Evolutionary conservation across 2,113 vertebrate species (phyloP).

Genomic region (Psephotus haematonotus): DNA sequence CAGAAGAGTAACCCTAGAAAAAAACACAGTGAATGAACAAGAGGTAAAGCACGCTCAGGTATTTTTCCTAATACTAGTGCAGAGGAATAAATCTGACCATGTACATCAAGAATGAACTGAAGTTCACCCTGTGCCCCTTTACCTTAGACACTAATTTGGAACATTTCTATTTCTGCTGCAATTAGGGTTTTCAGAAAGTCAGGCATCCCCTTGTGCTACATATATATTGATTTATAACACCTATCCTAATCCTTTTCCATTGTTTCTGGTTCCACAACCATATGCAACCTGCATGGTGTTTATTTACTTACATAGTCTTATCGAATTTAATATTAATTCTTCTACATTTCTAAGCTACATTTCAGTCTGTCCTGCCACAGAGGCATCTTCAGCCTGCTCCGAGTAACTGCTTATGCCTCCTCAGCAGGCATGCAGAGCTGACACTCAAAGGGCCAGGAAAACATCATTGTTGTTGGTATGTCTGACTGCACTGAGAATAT

Average conservation of each 20-base stretch:
- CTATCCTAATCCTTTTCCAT: background rate
- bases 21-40: background rate
- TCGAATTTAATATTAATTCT: background rate
- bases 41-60: background rate
- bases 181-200: background rate
- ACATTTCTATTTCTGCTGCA: background rate
- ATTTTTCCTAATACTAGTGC: background rate
- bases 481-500: background rate
- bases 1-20: background rate
- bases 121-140: background rate
- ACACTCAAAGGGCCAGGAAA: background rate
- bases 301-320: background rate
- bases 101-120: background rate
- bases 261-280: background rate
- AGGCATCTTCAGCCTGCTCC: background rate
- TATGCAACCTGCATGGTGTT: background rate
- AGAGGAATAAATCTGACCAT: background rate
- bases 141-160: background rate
- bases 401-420: background rate
- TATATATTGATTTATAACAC: background rate
- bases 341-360: background rate
- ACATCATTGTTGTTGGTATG: background rate
- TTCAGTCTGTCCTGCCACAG: background rate
- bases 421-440: accelerated
- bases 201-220: background rate